Evolutionary conservation across 1,140 invertebrate genomes (phyloP).

Genomic region (Orussus abietinus): DNA sequence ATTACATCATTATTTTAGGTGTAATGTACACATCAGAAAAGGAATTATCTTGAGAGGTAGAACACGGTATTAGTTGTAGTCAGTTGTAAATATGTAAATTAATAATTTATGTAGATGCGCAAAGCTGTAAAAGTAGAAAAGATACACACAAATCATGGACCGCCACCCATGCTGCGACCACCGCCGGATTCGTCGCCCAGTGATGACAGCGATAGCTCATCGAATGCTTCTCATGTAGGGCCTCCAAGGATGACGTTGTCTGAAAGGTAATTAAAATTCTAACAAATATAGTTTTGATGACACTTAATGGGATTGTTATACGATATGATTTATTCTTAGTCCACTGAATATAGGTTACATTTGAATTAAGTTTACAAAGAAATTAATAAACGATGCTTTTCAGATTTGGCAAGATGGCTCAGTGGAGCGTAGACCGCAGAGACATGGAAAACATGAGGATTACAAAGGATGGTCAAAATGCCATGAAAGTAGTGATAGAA

Average conservation of each 20-base stretch:
- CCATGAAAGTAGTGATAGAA: slow-evolving; percentile 73
- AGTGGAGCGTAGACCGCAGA: slow-evolving; percentile 76
- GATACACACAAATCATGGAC: slow-evolving; percentile 38
- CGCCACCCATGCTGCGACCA: slow-evolving; percentile 36
- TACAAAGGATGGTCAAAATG: slow-evolving; percentile 67
- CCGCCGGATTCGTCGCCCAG: slow-evolving; percentile 47
- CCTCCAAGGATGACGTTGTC: slow-evolving; percentile 56
- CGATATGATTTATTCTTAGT: background rate
- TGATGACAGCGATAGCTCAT: slow-evolving; percentile 52
- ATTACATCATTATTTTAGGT: too few relatives aligned
- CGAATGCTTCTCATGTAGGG: slow-evolving; percentile 46
- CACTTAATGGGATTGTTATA: slow-evolving; percentile 1
- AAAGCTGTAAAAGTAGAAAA: slow-evolving; percentile 51
- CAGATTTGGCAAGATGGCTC: slow-evolving; percentile 85
- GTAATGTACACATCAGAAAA: too few relatives aligned
- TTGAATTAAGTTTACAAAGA: background rate
- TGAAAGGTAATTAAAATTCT: slow-evolving; percentile 42
- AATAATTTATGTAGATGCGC: slow-evolving; percentile 40
- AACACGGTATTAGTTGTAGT: too few relatives aligned
- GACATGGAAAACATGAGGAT: slow-evolving; percentile 82
- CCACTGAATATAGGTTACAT: background rate
- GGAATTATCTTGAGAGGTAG: too few relatives aligned
- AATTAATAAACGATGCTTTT: slow-evolving; percentile 3
- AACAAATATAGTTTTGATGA: slow-evolving; percentile 5
- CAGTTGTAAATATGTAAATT: too few relatives aligned